These are phyloP conservation scores for Colius striatus DNA, from an alignment of 2,113 vertebrate species.

Conservation along the genomic window DNA sequence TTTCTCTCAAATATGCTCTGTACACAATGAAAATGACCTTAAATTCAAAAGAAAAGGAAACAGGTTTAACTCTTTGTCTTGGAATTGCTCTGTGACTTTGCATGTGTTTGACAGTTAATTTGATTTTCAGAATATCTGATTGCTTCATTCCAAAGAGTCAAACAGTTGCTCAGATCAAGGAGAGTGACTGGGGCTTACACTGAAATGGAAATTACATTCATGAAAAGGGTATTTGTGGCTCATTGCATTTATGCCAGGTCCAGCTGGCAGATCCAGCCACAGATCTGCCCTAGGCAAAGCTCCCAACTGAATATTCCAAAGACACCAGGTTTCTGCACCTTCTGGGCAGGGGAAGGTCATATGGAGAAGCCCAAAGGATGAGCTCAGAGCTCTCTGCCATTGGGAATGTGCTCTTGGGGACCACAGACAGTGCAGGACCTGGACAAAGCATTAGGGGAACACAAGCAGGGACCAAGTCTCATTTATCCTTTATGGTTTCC, in stretches of 20 bases:
- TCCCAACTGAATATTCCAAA: neutral
- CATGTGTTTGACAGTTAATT: neutral
- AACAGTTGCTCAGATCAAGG: neutral
- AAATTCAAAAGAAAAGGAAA: constrained; percentile 23
- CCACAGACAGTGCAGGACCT: neutral
- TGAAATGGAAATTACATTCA: neutral
- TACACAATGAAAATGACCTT: neutral
- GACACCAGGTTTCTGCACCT: neutral
- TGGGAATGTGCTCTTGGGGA: neutral
- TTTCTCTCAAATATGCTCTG: neutral
- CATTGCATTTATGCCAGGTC: neutral
- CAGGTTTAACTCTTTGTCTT: neutral
- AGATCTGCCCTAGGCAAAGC: neutral
- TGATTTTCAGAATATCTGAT: neutral
- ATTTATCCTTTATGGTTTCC: neutral
- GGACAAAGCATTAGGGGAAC: fast-evolving
- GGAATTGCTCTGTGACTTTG: neutral
- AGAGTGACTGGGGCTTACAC: fast-evolving
- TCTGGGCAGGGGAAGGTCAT: neutral
- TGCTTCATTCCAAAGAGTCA: neutral
- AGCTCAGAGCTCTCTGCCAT: neutral
- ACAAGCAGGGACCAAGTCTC: fast-evolving
- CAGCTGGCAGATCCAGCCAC: neutral
- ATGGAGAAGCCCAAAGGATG: neutral
- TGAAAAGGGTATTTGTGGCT: neutral